Evolutionary conservation across 2,113 vertebrate species (phyloP).

Genomic region (Centropus unirufus): DNA sequence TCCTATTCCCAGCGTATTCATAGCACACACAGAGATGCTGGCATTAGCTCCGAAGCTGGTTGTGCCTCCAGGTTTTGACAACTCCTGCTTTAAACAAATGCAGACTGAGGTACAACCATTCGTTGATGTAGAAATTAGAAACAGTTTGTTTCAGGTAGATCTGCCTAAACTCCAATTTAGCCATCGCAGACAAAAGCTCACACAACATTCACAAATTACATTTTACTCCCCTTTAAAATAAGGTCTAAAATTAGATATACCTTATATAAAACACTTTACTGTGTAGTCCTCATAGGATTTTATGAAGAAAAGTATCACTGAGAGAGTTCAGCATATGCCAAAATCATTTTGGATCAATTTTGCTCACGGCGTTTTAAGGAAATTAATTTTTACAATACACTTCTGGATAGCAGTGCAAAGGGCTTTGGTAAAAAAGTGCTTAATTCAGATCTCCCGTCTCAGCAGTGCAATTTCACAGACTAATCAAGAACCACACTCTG

Average conservation of each 20-base stretch:
- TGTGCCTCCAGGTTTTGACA: conserved; percentile 49
- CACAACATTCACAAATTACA: conserved; percentile 42
- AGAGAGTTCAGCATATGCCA: conserved; percentile 58
- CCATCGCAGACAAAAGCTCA: conserved; percentile 27
- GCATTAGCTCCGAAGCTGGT: conserved; percentile 28
- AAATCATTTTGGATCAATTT: conserved; percentile 66
- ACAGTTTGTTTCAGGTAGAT: conserved; percentile 27
- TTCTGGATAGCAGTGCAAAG: conserved; percentile 51
- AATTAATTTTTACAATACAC: conserved; percentile 71
- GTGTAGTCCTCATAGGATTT: conserved; percentile 1
- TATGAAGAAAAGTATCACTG: conserved; percentile 39
- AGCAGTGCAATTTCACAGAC: conserved; percentile 35
- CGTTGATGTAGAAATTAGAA: conserved; percentile 41
- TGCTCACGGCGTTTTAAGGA: conserved; percentile 53
- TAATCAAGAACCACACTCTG: conserved; percentile 55
- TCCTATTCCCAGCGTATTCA: not conserved
- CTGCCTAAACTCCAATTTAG: conserved; percentile 28
- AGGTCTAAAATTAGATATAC: conserved; percentile 46
- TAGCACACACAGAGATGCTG: not conserved
- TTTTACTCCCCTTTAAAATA: conserved; percentile 51
- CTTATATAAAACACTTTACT: conserved; percentile 46
- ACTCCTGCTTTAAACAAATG: conserved; percentile 24
- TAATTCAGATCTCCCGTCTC: conserved; percentile 16
- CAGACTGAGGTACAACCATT: conserved; percentile 1
- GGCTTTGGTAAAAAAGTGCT: conserved; percentile 52